Percentiles rank a stretch among this genome's conserved stretches.
Conservation (phyloP, 2,113 vertebrate genomes). For the Gymnorhina tibicen region DNA sequence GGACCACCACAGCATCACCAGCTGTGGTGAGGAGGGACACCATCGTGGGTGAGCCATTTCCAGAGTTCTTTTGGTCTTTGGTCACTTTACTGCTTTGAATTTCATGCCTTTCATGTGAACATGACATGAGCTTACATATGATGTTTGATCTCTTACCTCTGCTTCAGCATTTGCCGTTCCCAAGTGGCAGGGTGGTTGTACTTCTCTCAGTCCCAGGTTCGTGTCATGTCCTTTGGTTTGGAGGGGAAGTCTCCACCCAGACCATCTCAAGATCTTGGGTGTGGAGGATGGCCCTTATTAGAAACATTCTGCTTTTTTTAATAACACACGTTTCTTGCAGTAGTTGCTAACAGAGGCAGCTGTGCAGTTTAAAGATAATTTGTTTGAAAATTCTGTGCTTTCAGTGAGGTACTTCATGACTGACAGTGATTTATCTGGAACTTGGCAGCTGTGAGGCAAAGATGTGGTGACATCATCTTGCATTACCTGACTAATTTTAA, state of each 20-base stretch:
- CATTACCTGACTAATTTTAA: slow-evolving; percentile 6
- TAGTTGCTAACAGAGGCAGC: not conserved
- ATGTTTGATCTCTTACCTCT: not conserved
- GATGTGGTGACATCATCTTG: not conserved
- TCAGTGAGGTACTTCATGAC: not conserved
- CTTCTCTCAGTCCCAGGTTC: not conserved
- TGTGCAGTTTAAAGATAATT: not conserved
- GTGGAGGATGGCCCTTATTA: not conserved
- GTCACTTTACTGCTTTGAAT: not conserved
- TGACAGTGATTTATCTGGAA: not conserved
- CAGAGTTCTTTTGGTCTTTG: not conserved
- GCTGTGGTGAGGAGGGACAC: rapidly evolving
- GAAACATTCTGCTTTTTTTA: not conserved
- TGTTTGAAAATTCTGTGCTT: not conserved
- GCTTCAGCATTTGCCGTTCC: not conserved
- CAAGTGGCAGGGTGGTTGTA: not conserved
- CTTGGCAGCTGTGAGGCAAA: not conserved
- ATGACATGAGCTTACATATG: rapidly evolving
- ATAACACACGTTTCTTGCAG: not conserved
- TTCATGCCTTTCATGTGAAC: rapidly evolving
- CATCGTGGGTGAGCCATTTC: rapidly evolving
- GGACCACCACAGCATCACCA: not conserved
- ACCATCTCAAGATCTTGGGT: not conserved
- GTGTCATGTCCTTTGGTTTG: not conserved
- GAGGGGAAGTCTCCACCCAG: slow-evolving; percentile 24